Evolutionary conservation across 2,888 invertebrate species (phyloP).

Genomic region (Linyphia triangularis): DNA sequence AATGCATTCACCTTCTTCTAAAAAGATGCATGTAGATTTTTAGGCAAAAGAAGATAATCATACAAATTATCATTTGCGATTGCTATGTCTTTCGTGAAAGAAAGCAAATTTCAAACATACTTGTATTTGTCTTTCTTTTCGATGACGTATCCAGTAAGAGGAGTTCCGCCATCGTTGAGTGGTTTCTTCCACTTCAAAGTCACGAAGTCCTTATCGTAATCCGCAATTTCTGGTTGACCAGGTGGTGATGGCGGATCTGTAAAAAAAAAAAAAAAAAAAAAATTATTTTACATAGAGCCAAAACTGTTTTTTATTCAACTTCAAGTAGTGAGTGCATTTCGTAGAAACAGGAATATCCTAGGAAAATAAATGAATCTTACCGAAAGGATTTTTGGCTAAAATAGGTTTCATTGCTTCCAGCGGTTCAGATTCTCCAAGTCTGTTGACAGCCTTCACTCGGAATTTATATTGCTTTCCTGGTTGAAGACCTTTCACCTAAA

Average conservation of each 20-base stretch:
- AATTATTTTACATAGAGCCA: too few relatives aligned
- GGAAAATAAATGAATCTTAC: constrained; percentile 79
- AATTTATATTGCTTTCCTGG: constrained; percentile 97
- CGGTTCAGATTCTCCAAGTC: constrained; percentile 95
- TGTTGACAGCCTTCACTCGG: constrained; percentile 92
- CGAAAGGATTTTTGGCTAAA: constrained; percentile 98
- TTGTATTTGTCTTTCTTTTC: constrained; percentile 96
- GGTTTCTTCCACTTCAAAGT: constrained; percentile 97
- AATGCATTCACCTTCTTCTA: too few relatives aligned
- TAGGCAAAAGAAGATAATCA: too few relatives aligned
- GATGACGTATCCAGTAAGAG: constrained; percentile 94
- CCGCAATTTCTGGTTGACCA: constrained; percentile 91
- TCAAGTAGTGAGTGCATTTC: not conserved
- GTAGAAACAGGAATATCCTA: not conserved
- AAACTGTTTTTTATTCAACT: not conserved
- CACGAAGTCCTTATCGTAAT: constrained; percentile 98
- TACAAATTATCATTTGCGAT: too few relatives aligned
- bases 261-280: not conserved
- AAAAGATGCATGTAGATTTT: too few relatives aligned
- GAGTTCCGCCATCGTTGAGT: constrained; percentile 94
- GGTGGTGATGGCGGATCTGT: constrained; percentile 95
- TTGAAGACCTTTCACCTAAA: constrained; percentile 83
- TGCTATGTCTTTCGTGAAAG: too few relatives aligned
- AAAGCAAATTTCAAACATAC: constrained; percentile 77
- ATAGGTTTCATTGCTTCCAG: constrained; percentile 91